Conservation (phyloP, 2,113 vertebrate species). For the Callipepla californica region DNA sequence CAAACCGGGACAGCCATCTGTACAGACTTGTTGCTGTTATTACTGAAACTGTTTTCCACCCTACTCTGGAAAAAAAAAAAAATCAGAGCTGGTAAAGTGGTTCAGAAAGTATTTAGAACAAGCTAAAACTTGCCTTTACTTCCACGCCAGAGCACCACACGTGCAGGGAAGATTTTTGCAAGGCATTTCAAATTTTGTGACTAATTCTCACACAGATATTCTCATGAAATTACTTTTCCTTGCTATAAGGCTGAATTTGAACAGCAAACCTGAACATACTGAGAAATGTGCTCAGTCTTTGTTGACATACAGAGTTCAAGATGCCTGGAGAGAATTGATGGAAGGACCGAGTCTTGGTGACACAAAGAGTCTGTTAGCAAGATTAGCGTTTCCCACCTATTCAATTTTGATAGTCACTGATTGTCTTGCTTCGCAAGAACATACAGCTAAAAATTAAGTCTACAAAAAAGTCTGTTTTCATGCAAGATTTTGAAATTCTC, state of each 20-base stretch:
- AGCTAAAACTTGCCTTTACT: background rate
- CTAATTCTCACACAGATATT: background rate
- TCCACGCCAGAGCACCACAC: background rate
- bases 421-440: background rate
- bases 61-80: background rate
- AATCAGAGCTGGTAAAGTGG: background rate
- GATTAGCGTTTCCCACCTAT: background rate
- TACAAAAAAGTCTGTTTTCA: background rate
- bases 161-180: background rate
- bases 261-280: background rate
- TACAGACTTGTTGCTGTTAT: background rate
- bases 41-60: rapidly evolving
- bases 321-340: background rate
- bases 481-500: background rate
- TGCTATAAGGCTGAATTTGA: background rate
- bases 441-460: background rate
- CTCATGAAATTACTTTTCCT: background rate
- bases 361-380: background rate
- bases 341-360: background rate
- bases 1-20: background rate
- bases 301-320: background rate
- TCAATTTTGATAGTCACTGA: background rate
- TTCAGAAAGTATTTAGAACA: background rate
- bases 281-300: background rate
- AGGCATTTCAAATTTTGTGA: background rate